Percentiles rank a stretch among this genome's conserved stretches.
These are phyloP conservation scores for Cephus pulcher DNA, from an alignment of 2,888 invertebrate species.

Conservation along the genomic window DNA sequence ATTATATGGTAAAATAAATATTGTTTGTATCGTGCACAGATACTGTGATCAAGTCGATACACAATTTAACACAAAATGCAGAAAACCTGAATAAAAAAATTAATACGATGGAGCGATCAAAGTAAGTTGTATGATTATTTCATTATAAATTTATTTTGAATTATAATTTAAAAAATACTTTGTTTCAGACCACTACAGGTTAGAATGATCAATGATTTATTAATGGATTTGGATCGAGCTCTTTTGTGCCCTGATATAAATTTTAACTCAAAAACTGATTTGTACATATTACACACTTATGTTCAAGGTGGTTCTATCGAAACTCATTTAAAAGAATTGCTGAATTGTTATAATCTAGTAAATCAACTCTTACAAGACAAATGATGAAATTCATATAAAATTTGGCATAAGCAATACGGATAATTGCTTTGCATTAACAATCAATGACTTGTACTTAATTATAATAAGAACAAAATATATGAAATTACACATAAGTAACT, in stretches of 20 bases:
- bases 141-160: conserved; percentile 26
- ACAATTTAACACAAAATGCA: conserved; percentile 28
- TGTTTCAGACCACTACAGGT: conserved; percentile 38
- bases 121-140: conserved; percentile 31
- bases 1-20: not conserved
- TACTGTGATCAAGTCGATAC: conserved; percentile 14
- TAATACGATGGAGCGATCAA: conserved; percentile 31
- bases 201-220: conserved; percentile 55
- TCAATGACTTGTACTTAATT: not conserved
- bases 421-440: not conserved
- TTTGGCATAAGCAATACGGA: not conserved
- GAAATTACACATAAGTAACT: not conserved
- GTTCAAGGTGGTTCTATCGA: conserved; percentile 24
- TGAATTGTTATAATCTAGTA: conserved; percentile 49
- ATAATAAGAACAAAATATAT: not conserved
- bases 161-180: conserved; percentile 21
- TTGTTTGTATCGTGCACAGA: not conserved
- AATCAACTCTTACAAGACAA: conserved; percentile 41
- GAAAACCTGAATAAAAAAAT: conserved; percentile 45
- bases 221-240: conserved; percentile 51
- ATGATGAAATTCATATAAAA: conserved; percentile 7
- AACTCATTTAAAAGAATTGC: conserved; percentile 33
- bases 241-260: conserved; percentile 50
- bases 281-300: conserved; percentile 34
- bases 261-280: conserved; percentile 49